A percentile compares a stretch with the other conserved stretches of the same genome.
These are phyloP conservation scores for Drosophila quasianomalipes DNA, from an alignment of 2,888 invertebrate genomes.

Conservation along the genomic window DNA sequence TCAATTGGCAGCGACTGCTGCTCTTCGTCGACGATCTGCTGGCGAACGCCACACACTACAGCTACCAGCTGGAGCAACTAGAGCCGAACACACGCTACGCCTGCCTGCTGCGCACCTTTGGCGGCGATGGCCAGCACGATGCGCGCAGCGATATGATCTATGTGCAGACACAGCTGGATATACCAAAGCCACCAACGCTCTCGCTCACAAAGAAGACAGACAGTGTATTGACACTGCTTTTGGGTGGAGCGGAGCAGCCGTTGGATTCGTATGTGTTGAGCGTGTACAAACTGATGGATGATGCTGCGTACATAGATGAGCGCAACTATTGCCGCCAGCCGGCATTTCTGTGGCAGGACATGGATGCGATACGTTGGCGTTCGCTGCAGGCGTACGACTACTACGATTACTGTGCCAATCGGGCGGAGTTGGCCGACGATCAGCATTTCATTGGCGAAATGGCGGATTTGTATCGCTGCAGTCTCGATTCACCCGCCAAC, in stretches of 20 bases:
- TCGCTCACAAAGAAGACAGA: conserved; percentile 77
- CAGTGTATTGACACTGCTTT: conserved; percentile 86
- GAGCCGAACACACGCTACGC: conserved; percentile 90
- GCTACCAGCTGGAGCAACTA: conserved; percentile 85
- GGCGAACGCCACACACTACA: conserved; percentile 66
- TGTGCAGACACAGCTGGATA: conserved; percentile 87
- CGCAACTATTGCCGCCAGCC: conserved; percentile 86
- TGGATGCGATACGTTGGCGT: conserved; percentile 40
- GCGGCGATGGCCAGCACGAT: conserved; percentile 84
- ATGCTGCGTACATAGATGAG: conserved; percentile 84
- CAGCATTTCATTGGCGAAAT: conserved; percentile 64
- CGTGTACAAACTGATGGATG: conserved; percentile 81
- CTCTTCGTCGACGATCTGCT: conserved; percentile 67
- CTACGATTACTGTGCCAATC: conserved; percentile 77
- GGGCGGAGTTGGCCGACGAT: conserved; percentile 67
- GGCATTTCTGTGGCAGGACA: conserved; percentile 45
- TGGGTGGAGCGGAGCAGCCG: conserved; percentile 84
- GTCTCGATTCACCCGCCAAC: conserved; percentile 52
- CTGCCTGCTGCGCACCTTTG: conserved; percentile 90
- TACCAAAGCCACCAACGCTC: conserved; percentile 85
- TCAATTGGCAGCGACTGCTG: conserved; percentile 79
- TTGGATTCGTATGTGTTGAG: conserved; percentile 82
- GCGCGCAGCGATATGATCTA: conserved; percentile 86
- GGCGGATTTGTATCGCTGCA: conserved; percentile 69
- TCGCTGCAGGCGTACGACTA: conserved; percentile 62